phyloP scores from a whole-genome alignment of 2,113 vertebrate genomes.

The Phaethon lepturus region DNA sequence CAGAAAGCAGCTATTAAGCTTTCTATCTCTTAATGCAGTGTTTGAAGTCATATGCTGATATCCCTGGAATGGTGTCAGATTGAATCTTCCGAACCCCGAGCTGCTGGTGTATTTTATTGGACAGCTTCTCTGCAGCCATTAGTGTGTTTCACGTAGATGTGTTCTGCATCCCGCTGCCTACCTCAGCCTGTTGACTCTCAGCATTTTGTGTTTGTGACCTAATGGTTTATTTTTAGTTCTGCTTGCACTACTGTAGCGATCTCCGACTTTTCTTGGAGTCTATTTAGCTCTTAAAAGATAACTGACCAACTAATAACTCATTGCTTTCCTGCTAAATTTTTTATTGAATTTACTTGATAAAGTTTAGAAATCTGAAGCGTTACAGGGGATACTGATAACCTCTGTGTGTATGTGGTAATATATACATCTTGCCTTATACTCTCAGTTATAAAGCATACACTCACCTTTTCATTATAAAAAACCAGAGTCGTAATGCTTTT shows the following conservation, averaged over 20 bases:
- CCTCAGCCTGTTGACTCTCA: not conserved
- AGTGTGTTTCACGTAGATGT: not conserved
- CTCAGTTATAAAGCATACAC: not conserved
- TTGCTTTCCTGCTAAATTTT: not conserved
- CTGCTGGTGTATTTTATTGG: constrained; percentile 39
- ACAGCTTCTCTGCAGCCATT: constrained; percentile 41
- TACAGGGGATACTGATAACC: not conserved
- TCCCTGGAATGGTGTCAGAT: constrained; percentile 63
- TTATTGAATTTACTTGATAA: not conserved
- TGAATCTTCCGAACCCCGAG: constrained; percentile 30
- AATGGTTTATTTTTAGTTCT: constrained; percentile 29
- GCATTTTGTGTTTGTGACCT: not conserved
- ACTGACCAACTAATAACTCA: not conserved
- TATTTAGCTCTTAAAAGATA: not conserved
- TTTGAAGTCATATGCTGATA: constrained; percentile 66
- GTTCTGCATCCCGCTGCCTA: not conserved
- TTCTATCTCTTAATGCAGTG: constrained; percentile 38
- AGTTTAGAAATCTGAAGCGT: not conserved
- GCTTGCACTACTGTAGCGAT: not conserved
- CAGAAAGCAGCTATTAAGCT: constrained; percentile 51
- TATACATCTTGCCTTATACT: not conserved
- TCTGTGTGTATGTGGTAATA: not conserved
- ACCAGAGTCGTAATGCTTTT: not conserved
- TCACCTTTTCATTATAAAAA: not conserved
- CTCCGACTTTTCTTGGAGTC: not conserved